These are phyloP conservation scores for Pyralis farinalis DNA, from an alignment of 2,888 invertebrate genomes.

Conservation along the genomic window DNA sequence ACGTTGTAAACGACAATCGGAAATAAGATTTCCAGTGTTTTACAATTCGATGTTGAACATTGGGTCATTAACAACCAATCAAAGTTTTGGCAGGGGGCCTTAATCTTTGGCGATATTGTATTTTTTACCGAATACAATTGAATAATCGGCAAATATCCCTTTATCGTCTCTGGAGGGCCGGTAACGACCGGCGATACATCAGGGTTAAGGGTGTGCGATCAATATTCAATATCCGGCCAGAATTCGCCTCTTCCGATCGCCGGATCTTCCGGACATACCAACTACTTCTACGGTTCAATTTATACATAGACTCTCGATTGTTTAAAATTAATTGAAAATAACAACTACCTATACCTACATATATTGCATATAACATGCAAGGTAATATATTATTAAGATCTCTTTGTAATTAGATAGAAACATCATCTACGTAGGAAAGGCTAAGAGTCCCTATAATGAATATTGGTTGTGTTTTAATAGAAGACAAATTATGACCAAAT, in stretches of 20 bases:
- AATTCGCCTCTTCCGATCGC: constrained; percentile 74
- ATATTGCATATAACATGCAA: too few relatives aligned
- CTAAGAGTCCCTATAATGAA: too few relatives aligned
- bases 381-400: too few relatives aligned
- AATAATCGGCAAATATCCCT: constrained; percentile 63
- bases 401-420: too few relatives aligned
- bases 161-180: constrained; percentile 54
- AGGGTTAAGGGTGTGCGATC: constrained; percentile 76
- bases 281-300: constrained; percentile 50
- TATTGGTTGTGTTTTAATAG: too few relatives aligned
- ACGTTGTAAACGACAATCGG: constrained; percentile 6
- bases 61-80: constrained; percentile 16
- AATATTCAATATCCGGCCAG: constrained; percentile 79
- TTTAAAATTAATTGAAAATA: constrained; percentile 22
- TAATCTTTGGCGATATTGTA: constrained; percentile 21
- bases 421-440: too few relatives aligned
- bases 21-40: background rate
- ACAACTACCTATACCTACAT: too few relatives aligned
- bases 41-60: constrained; percentile 5
- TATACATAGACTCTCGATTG: constrained; percentile 28
- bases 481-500: too few relatives aligned
- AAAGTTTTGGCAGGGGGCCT: constrained; percentile 13
- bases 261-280: constrained; percentile 58
- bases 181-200: constrained; percentile 67
- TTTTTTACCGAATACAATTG: constrained; percentile 47